phyloP scores from a whole-genome alignment of 2,797 vertebrate genomes.

The Lutjanus argentimaculatus region DNA sequence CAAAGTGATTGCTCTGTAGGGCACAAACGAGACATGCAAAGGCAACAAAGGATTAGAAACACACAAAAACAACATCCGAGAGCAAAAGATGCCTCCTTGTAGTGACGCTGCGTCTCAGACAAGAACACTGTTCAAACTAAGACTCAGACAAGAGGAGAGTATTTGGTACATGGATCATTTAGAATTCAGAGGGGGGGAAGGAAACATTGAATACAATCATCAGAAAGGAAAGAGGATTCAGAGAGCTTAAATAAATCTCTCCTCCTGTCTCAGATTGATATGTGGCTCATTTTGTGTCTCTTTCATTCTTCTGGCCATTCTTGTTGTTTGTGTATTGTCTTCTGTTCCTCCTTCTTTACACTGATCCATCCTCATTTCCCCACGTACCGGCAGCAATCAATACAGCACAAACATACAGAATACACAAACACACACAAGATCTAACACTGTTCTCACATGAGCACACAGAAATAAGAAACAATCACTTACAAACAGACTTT shows the following conservation, averaged over 20 bases:
- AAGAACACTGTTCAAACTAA: constrained; percentile 41
- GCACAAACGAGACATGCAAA: constrained; percentile 50
- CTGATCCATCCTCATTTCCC: constrained; percentile 61
- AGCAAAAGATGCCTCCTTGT: constrained; percentile 15
- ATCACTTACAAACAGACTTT: constrained; percentile 41
- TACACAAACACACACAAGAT: constrained; percentile 23
- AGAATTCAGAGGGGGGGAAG: constrained; percentile 45
- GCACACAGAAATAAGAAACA: constrained; percentile 43
- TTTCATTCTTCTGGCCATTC: constrained; percentile 54
- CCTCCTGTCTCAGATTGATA: constrained; percentile 75
- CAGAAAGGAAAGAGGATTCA: constrained; percentile 64
- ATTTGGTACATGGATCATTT: constrained; percentile 67
- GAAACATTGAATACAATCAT: constrained; percentile 56
- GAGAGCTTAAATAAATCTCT: constrained; percentile 74
- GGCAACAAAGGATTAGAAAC: constrained; percentile 47
- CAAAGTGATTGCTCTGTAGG: constrained; percentile 91
- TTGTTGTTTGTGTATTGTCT: constrained; percentile 46
- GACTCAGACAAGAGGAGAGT: constrained; percentile 51
- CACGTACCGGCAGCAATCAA: constrained; percentile 48
- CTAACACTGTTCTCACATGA: constrained; percentile 34
- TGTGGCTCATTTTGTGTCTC: constrained; percentile 62
- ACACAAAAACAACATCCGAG: constrained; percentile 5
- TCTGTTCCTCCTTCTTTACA: constrained; percentile 44
- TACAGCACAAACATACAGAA: constrained; percentile 46
- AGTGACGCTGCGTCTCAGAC: constrained; percentile 11